Evolutionary conservation across 2,797 vertebrate genomes (phyloP).

Genomic region (Lutjanus argentimaculatus): DNA sequence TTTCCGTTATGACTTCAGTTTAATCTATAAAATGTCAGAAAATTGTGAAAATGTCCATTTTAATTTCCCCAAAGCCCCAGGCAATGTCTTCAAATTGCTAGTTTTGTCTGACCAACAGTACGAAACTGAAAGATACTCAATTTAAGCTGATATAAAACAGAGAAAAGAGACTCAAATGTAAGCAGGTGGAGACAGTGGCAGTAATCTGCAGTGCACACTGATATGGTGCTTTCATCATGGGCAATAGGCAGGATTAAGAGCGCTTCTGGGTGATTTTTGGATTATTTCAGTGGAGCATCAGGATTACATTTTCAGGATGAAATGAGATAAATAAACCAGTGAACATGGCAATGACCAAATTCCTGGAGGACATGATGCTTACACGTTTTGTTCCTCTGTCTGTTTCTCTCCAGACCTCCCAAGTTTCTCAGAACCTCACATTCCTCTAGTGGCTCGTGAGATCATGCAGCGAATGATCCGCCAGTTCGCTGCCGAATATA

Average conservation of each 20-base stretch:
- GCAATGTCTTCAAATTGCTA: not conserved
- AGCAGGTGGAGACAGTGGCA: not conserved
- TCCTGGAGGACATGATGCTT: slow-evolving; percentile 53
- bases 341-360: slow-evolving; percentile 16
- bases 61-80: not conserved
- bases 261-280: slow-evolving; percentile 60
- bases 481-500: slow-evolving; percentile 99
- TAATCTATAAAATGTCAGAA: not conserved
- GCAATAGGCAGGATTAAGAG: slow-evolving; percentile 62
- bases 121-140: not conserved
- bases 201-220: slow-evolving; percentile 38
- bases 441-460: slow-evolving; percentile 98
- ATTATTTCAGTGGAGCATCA: slow-evolving; percentile 66
- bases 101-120: not conserved
- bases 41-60: not conserved
- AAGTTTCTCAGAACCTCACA: slow-evolving; percentile 96
- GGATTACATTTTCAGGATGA: slow-evolving; percentile 70
- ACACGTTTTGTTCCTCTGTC: slow-evolving; percentile 40
- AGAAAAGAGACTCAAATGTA: not conserved
- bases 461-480: slow-evolving; percentile 99
- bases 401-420: slow-evolving; percentile 90
- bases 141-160: not conserved
- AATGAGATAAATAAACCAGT: slow-evolving; percentile 53
- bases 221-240: slow-evolving; percentile 31
- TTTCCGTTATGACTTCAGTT: not conserved